Evolutionary conservation across 2,888 invertebrate species (phyloP).

Genomic region (Diplolepis rosae): DNA sequence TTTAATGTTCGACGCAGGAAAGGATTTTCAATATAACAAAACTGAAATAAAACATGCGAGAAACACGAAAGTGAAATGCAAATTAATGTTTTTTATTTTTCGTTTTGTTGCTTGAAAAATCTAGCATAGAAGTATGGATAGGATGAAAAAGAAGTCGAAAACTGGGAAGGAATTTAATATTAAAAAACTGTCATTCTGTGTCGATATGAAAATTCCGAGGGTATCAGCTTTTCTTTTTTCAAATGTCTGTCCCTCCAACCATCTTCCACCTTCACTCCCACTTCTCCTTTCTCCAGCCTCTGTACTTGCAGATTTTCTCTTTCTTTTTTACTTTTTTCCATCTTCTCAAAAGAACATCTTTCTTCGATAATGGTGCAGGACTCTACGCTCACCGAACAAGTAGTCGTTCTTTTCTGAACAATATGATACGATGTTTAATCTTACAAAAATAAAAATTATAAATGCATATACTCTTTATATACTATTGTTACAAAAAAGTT

Average conservation of each 20-base stretch:
- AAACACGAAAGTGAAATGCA: constrained; percentile 18
- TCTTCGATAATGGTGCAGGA: constrained; percentile 17
- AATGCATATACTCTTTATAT: too few relatives aligned
- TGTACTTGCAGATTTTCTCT: constrained; percentile 42
- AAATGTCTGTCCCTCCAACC: constrained; percentile 42
- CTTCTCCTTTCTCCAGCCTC: constrained; percentile 47
- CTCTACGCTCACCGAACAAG: constrained; percentile 6
- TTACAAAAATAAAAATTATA: background rate
- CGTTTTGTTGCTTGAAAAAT: constrained; percentile 38
- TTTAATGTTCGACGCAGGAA: background rate
- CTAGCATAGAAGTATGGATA: constrained; percentile 37
- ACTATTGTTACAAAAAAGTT: too few relatives aligned
- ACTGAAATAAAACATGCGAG: constrained; percentile 6
- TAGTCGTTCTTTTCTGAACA: constrained; percentile 14
- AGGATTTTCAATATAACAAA: constrained; percentile 16
- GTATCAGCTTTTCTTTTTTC: constrained; percentile 62
- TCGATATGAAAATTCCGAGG: constrained; percentile 73
- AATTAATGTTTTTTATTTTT: constrained; percentile 32
- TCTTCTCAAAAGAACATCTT: constrained; percentile 26
- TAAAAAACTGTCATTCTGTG: constrained; percentile 72
- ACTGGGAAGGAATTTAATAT: constrained; percentile 71
- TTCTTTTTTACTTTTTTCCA: constrained; percentile 31
- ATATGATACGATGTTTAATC: background rate
- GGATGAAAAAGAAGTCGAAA: constrained; percentile 56
- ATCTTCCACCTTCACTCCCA: constrained; percentile 37